Conservation (phyloP, 2,113 vertebrate genomes). For the Candoia aspera region DNA sequence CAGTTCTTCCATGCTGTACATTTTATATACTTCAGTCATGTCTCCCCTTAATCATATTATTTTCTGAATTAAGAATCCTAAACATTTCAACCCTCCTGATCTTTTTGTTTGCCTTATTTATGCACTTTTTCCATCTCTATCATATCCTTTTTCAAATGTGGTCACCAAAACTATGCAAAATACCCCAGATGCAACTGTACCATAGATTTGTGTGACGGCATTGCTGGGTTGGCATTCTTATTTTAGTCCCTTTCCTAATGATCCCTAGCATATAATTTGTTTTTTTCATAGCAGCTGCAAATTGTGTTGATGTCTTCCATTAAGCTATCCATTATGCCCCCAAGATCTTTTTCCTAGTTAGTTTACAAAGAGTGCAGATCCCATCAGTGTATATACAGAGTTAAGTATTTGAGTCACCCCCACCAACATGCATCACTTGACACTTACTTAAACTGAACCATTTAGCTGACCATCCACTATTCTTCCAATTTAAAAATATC, state of each 20-base stretch:
- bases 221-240: neutral
- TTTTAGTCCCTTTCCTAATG: neutral
- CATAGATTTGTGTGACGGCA: neutral
- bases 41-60: neutral
- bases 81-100: neutral
- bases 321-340: neutral
- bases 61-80: neutral
- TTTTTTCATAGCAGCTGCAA: neutral
- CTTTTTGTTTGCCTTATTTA: neutral
- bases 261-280: neutral
- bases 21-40: neutral
- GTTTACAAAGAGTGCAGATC: neutral
- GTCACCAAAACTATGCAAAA: neutral
- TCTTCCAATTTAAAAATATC: neutral
- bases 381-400: neutral
- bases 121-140: neutral
- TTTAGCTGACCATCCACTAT: neutral
- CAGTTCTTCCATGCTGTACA: neutral
- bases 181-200: neutral
- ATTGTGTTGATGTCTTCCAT: neutral
- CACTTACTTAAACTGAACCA: neutral
- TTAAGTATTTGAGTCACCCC: neutral
- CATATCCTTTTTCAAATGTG: neutral
- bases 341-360: neutral
- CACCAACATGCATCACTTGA: neutral